Conservation (phyloP, 2,888 invertebrate species). For the Orthonychiurus folsomi region DNA sequence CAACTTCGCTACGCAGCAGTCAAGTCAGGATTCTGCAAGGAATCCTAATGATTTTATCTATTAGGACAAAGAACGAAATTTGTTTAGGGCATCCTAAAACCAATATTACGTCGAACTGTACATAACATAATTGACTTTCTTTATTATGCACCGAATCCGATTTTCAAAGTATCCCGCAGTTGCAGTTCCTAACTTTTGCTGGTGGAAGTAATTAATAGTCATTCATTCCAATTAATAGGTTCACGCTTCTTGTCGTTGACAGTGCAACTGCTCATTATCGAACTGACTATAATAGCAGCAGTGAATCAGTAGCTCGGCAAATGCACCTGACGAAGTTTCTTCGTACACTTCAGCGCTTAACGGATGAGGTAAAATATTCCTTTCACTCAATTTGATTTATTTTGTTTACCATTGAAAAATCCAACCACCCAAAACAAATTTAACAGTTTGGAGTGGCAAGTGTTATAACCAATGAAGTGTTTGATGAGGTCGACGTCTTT, state of each 20-base stretch:
- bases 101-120: too few relatives aligned
- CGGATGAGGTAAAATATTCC: constrained; percentile 69
- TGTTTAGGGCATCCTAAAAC: too few relatives aligned
- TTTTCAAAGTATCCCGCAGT: too few relatives aligned
- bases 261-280: constrained; percentile 91
- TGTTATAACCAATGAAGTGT: constrained; percentile 97
- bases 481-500: constrained; percentile 87
- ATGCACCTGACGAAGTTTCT: constrained; percentile 89
- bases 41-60: neutral
- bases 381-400: neutral
- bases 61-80: too few relatives aligned
- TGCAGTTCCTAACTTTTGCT: neutral
- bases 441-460: constrained; percentile 96
- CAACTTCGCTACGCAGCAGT: neutral
- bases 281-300: constrained; percentile 92
- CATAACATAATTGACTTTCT: too few relatives aligned
- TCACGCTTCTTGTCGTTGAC: constrained; percentile 89
- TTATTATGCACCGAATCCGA: too few relatives aligned
- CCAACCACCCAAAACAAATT: constrained; percentile 40
- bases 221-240: constrained; percentile 57
- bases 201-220: neutral
- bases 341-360: constrained; percentile 77
- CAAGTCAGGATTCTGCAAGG: neutral
- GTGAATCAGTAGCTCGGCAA: constrained; percentile 86
- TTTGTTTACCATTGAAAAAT: neutral